Percentiles rank a stretch among this genome's conserved stretches.
Evolutionary conservation across 1,140 invertebrate species (phyloP).

Genomic region (Drosophila bifasciata): DNA sequence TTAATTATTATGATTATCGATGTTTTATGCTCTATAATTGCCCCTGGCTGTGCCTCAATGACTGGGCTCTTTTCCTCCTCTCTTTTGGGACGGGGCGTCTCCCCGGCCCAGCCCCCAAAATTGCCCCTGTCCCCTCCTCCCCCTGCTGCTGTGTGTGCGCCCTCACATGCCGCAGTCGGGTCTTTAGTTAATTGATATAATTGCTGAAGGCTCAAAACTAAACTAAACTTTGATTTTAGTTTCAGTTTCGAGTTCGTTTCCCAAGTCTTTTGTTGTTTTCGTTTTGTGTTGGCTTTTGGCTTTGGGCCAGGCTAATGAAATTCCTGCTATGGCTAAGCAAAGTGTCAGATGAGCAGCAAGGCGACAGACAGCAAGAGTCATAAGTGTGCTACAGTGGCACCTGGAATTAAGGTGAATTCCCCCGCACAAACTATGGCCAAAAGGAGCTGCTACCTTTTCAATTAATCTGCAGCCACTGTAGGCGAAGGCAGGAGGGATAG

Average conservation of each 20-base stretch:
- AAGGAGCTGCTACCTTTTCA: background rate
- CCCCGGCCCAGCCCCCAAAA: constrained; percentile 38
- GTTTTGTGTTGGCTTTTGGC: constrained; percentile 50
- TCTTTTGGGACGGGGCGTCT: constrained; percentile 58
- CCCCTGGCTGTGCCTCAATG: constrained; percentile 57
- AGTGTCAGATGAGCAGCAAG: constrained; percentile 56
- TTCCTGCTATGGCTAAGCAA: constrained; percentile 61
- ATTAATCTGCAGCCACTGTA: constrained; percentile 2
- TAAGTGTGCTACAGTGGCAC: background rate
- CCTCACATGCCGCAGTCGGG: background rate
- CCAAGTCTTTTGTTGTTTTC: constrained; percentile 50
- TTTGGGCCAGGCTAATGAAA: constrained; percentile 51
- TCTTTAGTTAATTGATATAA: constrained; percentile 69
- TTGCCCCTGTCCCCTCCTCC: constrained; percentile 19
- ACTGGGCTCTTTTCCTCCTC: constrained; percentile 39
- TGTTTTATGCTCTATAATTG: constrained; percentile 82
- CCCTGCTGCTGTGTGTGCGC: constrained; percentile 3
- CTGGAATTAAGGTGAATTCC: too few species aligned
- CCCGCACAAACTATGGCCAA: constrained; percentile 7
- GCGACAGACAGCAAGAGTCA: constrained; percentile 11
- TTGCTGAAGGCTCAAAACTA: constrained; percentile 43
- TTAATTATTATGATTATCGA: constrained; percentile 83
- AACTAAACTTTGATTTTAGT: constrained; percentile 30
- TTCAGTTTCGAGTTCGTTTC: constrained; percentile 46
- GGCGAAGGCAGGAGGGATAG: background rate